These are phyloP conservation scores for Drosophila rufa DNA, from an alignment of 1,140 invertebrate species.

Conservation along the genomic window DNA sequence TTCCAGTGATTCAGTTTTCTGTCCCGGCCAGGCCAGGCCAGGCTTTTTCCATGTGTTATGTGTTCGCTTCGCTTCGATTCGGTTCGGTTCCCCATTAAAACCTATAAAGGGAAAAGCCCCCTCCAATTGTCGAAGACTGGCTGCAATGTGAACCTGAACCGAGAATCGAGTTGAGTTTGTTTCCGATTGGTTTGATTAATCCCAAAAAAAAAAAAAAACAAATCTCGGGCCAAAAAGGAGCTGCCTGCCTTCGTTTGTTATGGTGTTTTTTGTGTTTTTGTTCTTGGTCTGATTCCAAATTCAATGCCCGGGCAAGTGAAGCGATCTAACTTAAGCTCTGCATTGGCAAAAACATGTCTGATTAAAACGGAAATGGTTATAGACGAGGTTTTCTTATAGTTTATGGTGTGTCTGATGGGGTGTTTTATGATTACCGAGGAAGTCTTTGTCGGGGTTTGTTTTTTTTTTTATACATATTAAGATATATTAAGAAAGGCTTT, in stretches of 20 bases:
- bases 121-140: slow-evolving; percentile 5
- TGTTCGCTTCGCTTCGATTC: no score
- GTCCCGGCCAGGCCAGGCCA: neutral
- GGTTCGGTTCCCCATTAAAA: slow-evolving; percentile 18
- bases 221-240: no score
- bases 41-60: slow-evolving; percentile 8
- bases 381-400: neutral
- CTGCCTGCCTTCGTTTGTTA: neutral
- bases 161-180: slow-evolving; percentile 24
- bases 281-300: neutral
- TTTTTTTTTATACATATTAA: no score
- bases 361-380: neutral
- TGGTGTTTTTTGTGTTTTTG: neutral
- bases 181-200: slow-evolving; percentile 45
- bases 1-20: slow-evolving; percentile 70
- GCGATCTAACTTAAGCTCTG: slow-evolving; percentile 16
- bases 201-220: neutral
- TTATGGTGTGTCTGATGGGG: neutral
- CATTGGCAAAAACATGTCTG: slow-evolving; percentile 3
- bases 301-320: slow-evolving; percentile 9
- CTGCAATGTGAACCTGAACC: slow-evolving; percentile 7
- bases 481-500: no score
- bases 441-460: no score
- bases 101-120: neutral
- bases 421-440: neutral